Evolutionary conservation across 1,140 invertebrate genomes (phyloP).

Genomic region (Bradysia coprophila): DNA sequence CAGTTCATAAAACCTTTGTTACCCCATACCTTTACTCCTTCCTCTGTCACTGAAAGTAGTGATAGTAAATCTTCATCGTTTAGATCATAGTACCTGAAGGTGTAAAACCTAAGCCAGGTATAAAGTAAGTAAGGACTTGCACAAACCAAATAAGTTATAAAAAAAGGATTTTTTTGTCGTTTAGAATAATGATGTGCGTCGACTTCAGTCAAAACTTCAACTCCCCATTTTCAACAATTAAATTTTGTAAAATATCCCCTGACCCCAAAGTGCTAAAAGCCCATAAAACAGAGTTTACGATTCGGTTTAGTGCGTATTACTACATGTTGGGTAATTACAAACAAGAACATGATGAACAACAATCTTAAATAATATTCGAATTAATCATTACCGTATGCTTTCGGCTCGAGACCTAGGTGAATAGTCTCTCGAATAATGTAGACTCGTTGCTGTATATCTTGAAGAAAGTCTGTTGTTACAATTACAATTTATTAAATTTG

Average conservation of each 20-base stretch:
- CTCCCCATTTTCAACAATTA: no score
- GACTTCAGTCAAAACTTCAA: no score
- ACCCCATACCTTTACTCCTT: background rate
- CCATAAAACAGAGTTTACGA: no score
- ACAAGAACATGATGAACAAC: no score
- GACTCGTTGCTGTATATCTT: background rate
- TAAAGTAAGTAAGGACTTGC: no score
- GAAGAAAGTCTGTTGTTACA: background rate
- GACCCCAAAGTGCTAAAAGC: no score
- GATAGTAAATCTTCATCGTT: background rate
- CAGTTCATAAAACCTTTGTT: background rate
- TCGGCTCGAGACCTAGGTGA: conserved; percentile 54
- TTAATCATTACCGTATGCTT: conserved; percentile 51
- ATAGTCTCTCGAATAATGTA: conserved; percentile 39
- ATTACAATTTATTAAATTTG: background rate
- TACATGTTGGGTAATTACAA: no score
- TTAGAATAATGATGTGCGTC: background rate
- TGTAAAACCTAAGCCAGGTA: background rate
- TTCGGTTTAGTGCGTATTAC: no score
- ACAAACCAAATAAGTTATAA: background rate
- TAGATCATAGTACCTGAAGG: background rate
- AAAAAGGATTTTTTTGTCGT: background rate
- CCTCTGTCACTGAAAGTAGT: background rate
- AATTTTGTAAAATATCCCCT: no score
- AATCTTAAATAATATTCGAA: no score